Conservation (phyloP, 1,140 invertebrate species). For the Drosophila gunungcola region DNA sequence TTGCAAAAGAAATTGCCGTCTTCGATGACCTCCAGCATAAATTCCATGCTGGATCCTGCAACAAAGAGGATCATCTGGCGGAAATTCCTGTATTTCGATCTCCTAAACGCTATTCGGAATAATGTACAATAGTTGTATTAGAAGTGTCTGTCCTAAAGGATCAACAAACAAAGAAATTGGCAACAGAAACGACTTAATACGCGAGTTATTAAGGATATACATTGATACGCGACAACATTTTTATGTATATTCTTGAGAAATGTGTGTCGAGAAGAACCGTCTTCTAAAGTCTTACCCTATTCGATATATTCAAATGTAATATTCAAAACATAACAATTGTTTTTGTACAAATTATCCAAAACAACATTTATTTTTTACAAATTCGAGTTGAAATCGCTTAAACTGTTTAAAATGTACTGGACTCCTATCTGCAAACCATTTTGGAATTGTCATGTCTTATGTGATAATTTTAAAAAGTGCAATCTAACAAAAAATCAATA, state of each 20-base stretch:
- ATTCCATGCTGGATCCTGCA: neutral
- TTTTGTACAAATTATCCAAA: neutral
- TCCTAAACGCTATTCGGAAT: constrained; percentile 1
- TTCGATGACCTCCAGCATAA: neutral
- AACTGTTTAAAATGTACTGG: constrained; percentile 14
- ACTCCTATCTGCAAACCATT: neutral
- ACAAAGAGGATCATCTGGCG: neutral
- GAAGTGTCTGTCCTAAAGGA: too few relatives aligned
- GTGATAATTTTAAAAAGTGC: neutral
- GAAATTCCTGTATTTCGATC: neutral
- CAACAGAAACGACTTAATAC: too few relatives aligned
- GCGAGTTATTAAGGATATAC: too few relatives aligned
- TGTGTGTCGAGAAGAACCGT: too few relatives aligned
- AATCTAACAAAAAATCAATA: too few relatives aligned
- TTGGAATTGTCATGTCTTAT: neutral
- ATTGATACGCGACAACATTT: too few relatives aligned
- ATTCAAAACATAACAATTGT: too few relatives aligned
- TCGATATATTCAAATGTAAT: too few relatives aligned
- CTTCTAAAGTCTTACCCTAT: too few relatives aligned
- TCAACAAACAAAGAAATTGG: too few relatives aligned
- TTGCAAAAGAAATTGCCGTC: neutral
- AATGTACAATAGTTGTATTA: too few relatives aligned
- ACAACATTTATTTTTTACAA: constrained; percentile 11
- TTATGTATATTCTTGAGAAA: too few relatives aligned
- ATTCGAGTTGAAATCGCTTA: constrained; percentile 25